These are phyloP conservation scores for Enteromius mattozi DNA, from an alignment of 2,797 vertebrate genomes.

Conservation along the genomic window DNA sequence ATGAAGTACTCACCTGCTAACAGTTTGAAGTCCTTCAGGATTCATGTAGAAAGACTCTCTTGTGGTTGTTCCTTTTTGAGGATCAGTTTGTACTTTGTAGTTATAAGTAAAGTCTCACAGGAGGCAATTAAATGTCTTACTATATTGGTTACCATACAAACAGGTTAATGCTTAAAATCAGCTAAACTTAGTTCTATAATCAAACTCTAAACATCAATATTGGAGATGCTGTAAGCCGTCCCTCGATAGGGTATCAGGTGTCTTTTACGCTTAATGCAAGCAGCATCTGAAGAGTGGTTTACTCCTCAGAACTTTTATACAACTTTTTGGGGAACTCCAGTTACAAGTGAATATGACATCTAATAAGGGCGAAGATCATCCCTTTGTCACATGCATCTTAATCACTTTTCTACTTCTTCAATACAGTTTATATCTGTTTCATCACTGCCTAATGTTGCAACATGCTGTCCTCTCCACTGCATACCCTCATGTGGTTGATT, in stretches of 20 bases:
- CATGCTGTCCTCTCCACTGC: not conserved
- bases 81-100: not conserved
- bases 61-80: not conserved
- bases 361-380: not conserved
- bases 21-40: not conserved
- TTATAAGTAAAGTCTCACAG: not conserved
- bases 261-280: not conserved
- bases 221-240: not conserved
- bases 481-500: not conserved
- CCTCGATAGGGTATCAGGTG: not conserved
- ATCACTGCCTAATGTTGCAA: not conserved
- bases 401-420: not conserved
- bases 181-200: not conserved
- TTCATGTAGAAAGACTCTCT: not conserved
- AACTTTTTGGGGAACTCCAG: not conserved
- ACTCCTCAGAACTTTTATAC: not conserved
- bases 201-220: not conserved
- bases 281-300: not conserved
- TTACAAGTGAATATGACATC: not conserved
- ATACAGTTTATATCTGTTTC: not conserved
- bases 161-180: not conserved
- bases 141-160: not conserved
- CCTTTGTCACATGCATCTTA: not conserved
- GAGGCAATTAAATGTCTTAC: not conserved
- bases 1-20: not conserved